Percentiles rank a stretch among this genome's conserved stretches.
These are phyloP conservation scores for Ptiloglossa arizonensis DNA, from an alignment of 1,140 invertebrate genomes.

Conservation along the genomic window DNA sequence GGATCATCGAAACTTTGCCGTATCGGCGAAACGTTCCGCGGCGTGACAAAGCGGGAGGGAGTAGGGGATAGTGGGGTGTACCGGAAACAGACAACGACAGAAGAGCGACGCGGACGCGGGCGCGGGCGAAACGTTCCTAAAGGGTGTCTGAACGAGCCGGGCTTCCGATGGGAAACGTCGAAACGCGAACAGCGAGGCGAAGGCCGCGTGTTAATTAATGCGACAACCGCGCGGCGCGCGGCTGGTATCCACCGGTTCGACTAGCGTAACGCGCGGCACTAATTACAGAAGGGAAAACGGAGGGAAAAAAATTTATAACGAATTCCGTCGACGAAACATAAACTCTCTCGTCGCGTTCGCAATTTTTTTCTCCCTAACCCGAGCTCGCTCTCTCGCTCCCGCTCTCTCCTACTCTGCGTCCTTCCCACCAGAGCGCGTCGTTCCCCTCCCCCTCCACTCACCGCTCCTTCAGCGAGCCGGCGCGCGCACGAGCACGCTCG, in stretches of 20 bases:
- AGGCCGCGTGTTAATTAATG: constrained; percentile 45
- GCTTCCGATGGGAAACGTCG: constrained; percentile 33
- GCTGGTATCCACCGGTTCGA: constrained; percentile 32
- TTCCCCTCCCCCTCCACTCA: neutral
- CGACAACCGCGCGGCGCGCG: constrained; percentile 19
- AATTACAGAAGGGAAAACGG: constrained; percentile 41
- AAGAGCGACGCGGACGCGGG: neutral
- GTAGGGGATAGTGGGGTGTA: neutral
- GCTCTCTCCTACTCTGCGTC: neutral
- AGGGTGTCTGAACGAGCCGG: constrained; percentile 7
- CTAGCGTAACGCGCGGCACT: constrained; percentile 43
- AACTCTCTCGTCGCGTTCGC: constrained; percentile 26
- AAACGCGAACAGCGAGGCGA: constrained; percentile 12
- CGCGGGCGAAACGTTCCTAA: neutral
- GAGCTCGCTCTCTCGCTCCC: neutral
- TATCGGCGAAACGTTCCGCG: neutral
- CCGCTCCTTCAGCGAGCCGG: neutral
- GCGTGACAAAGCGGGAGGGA: neutral
- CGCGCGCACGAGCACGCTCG: constrained; percentile 35
- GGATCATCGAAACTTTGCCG: too few species aligned
- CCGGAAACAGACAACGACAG: constrained; percentile 1
- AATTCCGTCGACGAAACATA: constrained; percentile 36
- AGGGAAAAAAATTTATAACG: constrained; percentile 41
- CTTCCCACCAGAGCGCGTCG: too few species aligned
- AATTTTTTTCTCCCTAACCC: constrained; percentile 17